phyloP scores from a whole-genome alignment of 2,113 vertebrate species.

The Castor canadensis region DNA sequence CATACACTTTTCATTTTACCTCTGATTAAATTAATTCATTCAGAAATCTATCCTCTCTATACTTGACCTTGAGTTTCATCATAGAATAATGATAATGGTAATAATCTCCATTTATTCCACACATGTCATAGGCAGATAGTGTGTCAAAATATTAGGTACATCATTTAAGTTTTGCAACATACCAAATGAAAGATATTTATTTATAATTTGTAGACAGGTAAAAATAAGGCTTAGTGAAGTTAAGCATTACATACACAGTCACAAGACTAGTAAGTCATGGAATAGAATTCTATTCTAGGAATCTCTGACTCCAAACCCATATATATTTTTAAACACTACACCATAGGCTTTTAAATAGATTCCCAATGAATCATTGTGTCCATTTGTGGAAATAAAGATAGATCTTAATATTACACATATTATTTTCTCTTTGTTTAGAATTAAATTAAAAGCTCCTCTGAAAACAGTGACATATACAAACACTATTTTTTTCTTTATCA shows the following conservation, averaged over 20 bases:
- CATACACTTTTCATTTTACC: neutral
- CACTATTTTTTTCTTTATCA: neutral
- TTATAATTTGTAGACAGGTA: neutral
- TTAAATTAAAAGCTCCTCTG: neutral
- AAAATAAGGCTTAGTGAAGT: neutral
- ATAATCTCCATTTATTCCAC: neutral
- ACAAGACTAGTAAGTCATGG: neutral
- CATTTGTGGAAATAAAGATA: neutral
- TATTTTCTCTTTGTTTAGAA: neutral
- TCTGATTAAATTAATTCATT: neutral
- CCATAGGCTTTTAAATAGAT: neutral
- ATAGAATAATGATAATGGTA: no score
- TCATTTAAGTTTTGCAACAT: neutral
- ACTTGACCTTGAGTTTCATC: neutral
- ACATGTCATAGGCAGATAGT: neutral
- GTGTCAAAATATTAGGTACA: neutral
- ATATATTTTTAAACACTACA: neutral
- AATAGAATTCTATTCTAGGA: neutral
- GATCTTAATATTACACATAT: neutral
- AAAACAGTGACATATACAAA: neutral
- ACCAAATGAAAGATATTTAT: neutral
- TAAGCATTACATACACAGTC: neutral
- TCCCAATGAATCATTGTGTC: neutral
- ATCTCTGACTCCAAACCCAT: neutral
- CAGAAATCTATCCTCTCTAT: neutral